Evolutionary conservation across 1,140 invertebrate genomes (phyloP).

Genomic region (Asobara japonica): DNA sequence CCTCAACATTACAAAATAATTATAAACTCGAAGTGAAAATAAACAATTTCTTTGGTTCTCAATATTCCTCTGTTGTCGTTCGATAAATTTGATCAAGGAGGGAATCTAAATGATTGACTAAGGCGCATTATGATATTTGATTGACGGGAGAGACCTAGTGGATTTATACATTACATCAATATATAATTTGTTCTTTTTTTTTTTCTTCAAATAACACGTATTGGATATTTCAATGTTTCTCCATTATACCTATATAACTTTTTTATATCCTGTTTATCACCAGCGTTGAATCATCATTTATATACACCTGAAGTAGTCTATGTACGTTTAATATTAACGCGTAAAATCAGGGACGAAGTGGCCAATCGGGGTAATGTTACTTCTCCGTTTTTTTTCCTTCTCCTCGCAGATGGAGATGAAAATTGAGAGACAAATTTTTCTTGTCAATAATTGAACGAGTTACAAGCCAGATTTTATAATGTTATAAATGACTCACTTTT

Average conservation of each 20-base stretch:
- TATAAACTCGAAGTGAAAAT: not conserved
- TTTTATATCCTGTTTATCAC: not conserved
- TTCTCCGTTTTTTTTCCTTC: too few species aligned
- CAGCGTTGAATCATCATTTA: not conserved
- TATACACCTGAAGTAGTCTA: not conserved
- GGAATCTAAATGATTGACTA: not conserved
- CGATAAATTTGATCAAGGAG: not conserved
- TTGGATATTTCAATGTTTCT: not conserved
- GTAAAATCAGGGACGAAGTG: too few species aligned
- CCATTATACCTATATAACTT: not conserved
- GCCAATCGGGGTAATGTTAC: too few species aligned
- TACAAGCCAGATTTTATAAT: too few species aligned
- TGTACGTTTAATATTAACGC: not conserved
- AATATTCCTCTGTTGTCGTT: not conserved
- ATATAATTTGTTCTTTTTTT: too few species aligned
- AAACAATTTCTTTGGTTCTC: not conserved
- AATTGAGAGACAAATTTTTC: not conserved
- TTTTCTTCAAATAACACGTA: not conserved
- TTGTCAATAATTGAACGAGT: too few species aligned
- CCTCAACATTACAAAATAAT: conserved; percentile 18
- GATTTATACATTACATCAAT: not conserved
- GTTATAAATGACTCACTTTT: too few species aligned
- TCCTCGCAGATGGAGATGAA: too few species aligned
- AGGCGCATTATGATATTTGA: not conserved
- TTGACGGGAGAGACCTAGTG: not conserved